Percentiles rank a stretch among this genome's conserved stretches.
Evolutionary conservation across 2,888 invertebrate species (phyloP).

Genomic region (Myopa tessellatipennis): DNA sequence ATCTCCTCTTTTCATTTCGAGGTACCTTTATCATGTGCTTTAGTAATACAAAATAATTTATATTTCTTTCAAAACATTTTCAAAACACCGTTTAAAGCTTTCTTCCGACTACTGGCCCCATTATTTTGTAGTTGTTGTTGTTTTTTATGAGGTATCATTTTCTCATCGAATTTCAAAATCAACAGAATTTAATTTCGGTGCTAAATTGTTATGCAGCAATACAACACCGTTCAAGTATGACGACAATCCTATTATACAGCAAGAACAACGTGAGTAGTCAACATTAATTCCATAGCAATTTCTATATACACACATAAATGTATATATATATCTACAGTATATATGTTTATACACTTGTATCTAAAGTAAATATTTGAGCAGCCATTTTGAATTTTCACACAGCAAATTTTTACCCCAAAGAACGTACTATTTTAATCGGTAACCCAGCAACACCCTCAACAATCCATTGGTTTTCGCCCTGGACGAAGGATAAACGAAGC

Average conservation of each 20-base stretch:
- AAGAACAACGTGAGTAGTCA: not conserved
- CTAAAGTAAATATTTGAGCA: slow-evolving; percentile 61
- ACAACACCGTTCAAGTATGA: not conserved
- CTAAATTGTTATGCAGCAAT: not conserved
- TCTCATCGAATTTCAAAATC: slow-evolving; percentile 5
- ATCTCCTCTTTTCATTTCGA: no score
- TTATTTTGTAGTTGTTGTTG: not conserved
- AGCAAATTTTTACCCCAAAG: not conserved
- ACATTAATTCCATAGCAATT: slow-evolving; percentile 1
- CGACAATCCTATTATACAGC: not conserved
- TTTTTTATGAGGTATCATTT: not conserved
- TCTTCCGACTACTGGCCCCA: not conserved
- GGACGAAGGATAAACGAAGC: slow-evolving; percentile 1
- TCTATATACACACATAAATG: not conserved
- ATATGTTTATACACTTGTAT: not conserved
- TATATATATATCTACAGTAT: not conserved
- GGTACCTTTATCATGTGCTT: no score
- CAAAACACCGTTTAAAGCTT: no score
- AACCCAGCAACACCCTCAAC: slow-evolving; percentile 33
- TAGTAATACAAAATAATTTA: no score
- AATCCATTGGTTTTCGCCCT: slow-evolving; percentile 29
- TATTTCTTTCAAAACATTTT: no score
- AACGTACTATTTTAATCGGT: not conserved
- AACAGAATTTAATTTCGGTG: not conserved
- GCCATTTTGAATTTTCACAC: slow-evolving; percentile 63